phyloP scores from a whole-genome alignment of 92 coral and sea anemone genomes.

The Zoanthus gigantus region DNA sequence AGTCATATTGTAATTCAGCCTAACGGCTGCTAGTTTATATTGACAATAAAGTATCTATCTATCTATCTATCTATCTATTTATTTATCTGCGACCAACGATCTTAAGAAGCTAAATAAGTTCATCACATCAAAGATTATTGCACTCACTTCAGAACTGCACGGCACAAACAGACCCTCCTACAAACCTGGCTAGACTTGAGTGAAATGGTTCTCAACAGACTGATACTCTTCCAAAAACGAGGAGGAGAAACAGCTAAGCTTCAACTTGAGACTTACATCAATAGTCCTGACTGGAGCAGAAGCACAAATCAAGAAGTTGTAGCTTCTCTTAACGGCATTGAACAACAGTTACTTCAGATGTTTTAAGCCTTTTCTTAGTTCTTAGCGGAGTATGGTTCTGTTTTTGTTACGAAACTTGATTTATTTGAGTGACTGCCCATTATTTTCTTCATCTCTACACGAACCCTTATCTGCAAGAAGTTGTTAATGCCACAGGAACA shows the following conservation, averaged over 20 bases:
- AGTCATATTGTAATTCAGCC: too few relatives aligned
- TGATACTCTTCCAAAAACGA: constrained; percentile 57
- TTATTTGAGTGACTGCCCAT: neutral
- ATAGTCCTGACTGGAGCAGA: constrained; percentile 53
- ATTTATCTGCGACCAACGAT: constrained; percentile 48
- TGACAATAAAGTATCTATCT: too few relatives aligned
- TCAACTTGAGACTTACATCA: constrained; percentile 30
- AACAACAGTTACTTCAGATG: constrained; percentile 50
- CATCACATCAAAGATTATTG: constrained; percentile 33
- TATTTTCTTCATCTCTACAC: neutral
- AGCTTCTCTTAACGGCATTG: constrained; percentile 40
- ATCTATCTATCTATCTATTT: too few relatives aligned
- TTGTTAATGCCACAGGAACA: neutral
- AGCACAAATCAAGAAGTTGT: constrained; percentile 46
- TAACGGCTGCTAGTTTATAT: too few relatives aligned
- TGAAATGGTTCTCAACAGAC: constrained; percentile 33
- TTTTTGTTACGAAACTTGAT: neutral
- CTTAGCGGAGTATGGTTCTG: neutral
- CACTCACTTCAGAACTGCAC: constrained; percentile 34
- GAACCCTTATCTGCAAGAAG: neutral
- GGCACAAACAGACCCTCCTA: neutral
- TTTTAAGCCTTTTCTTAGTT: neutral
- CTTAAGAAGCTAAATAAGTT: constrained; percentile 47
- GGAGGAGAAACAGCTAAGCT: constrained; percentile 57
- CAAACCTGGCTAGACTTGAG: constrained; percentile 45